Evolutionary conservation across 2,797 vertebrate genomes (phyloP).

Genomic region (Spea hammondii): DNA sequence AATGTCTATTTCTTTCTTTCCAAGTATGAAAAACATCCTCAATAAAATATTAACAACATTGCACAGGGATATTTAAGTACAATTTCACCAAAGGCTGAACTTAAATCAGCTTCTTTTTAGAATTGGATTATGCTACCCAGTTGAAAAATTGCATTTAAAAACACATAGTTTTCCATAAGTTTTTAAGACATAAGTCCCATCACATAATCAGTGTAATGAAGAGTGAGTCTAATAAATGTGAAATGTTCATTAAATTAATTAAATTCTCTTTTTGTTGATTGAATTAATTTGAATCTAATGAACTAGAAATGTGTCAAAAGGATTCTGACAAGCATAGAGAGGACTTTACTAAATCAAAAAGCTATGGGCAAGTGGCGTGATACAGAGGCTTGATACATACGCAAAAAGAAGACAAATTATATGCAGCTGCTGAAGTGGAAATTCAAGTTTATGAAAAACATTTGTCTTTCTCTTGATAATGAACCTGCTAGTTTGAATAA

Average conservation of each 20-base stretch:
- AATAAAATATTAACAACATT: no score
- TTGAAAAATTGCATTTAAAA: conserved; percentile 4
- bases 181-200: conserved; percentile 10
- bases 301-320: conserved; percentile 31
- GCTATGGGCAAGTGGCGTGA: conserved; percentile 3
- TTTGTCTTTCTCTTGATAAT: background rate
- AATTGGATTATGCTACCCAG: no score
- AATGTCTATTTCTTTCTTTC: no score
- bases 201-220: conserved; percentile 37
- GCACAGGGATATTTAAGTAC: no score
- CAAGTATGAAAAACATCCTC: no score
- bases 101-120: background rate
- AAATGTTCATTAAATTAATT: conserved; percentile 34
- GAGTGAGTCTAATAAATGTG: conserved; percentile 26
- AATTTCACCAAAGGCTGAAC: background rate
- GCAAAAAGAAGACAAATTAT: conserved; percentile 7
- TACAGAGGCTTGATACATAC: background rate
- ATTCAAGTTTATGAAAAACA: conserved; percentile 9
- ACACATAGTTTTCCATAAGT: background rate
- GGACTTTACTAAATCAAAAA: conserved; percentile 11
- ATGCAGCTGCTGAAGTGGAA: conserved; percentile 4
- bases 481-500: background rate
- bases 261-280: conserved; percentile 36
- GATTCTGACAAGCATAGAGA: conserved; percentile 29
- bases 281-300: conserved; percentile 43